Evolutionary conservation across 2,888 invertebrate species (phyloP), one percentile per base, ranked within the genome.

Genomic region (Erebia palarica): DNA sequence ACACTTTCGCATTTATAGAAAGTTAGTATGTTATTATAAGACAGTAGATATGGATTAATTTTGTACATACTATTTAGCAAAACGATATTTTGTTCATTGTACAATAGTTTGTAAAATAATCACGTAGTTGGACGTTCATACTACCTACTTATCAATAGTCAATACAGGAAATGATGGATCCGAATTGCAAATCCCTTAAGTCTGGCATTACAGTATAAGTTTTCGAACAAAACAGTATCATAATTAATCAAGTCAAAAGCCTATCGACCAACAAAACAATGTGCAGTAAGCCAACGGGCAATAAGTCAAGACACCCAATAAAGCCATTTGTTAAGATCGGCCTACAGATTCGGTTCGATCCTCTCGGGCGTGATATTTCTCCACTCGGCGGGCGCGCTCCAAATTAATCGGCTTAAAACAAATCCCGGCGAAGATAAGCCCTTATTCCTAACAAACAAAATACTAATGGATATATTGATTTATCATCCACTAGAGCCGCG

Each of bases 291-390:
- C 80, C 86, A 86, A 86, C 82, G 80, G 83, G 81, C 82, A 82
- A 88, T 89, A 86, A 86, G 84, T 85, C 82, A 73, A 78, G 79
- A 80, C 82, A 78, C 82, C 83, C 84, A 79, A 86, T 88, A 84
- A 84, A 86, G 87, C 82, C 84, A 86, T 91, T 89, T 86, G 85
- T 90, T 87, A 85, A 86, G 86, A 85, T 84, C 81, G 80, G 80
- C 79, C 80, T 80, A 79, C 80, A 80, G 81, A 78, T 75, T 76
- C 74, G 72, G 74, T 73, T 64, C 58, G 67, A 75, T 73, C 73
- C 79, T 78, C 79, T 81, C 75, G 79, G 79, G 78, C 77, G 78
- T 78, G 81, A 80, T 83, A 83, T 78, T 82, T 79, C 78, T 65
- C 80, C 75, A 77, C 75, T 80, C 76, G 80, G 83, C 78, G 78